Base-by-base conservation (phyloP, 2,113 vertebrate species). In the Semicossyphus pulcher region DNA sequence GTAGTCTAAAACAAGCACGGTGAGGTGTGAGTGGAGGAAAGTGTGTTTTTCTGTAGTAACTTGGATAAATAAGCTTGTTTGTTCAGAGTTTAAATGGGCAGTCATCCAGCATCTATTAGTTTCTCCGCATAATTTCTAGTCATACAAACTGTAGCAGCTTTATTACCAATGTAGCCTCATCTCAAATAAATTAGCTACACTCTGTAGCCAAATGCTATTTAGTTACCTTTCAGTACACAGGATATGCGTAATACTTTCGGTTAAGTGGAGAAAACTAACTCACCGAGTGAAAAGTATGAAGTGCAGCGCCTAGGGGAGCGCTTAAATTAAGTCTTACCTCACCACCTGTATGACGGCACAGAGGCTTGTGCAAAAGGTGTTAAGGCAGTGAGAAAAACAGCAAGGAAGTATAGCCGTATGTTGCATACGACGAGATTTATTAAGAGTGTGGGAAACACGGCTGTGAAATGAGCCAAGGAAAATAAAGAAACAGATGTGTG, bases 401-500 rank as follows among this genome's bases (percentile, higher is more conserved):
- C 45, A 57, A 65, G 18, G 63, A 20, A 49, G 36, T 61, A 23
- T 49, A 70, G 66, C 21, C 59, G 25, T 63, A 44, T 69, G 18
- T 28, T 52, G 48, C 25, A 14, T 26, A 42, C 25, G 53, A n/a
- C 21, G 2, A 57, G n/a, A 16, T 44, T 29, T 37, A 12, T 7
- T 21, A 7, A 26, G 25, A 21, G 28, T 44, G 9, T 26, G 7
- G 6, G 11, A 51, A 57, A 62, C 25, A 16, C 21, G 14, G 26
- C 23, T 9, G 6, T 10, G 32, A 29, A 7, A 14, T n/a, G 14
- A 74, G 60, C 59, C n/a, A n/a, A 45, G 66, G 52, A 36, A 7
- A 36, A 56, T 16, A 54, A 45, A 63, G 12, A 72, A 57, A 52
- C 58, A 72, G 53, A 69, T 62, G 57, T 65, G 47, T 29, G 7